These are phyloP conservation scores for Naja naja DNA, from an alignment of 2,113 vertebrate species.

Conservation along the genomic window DNA sequence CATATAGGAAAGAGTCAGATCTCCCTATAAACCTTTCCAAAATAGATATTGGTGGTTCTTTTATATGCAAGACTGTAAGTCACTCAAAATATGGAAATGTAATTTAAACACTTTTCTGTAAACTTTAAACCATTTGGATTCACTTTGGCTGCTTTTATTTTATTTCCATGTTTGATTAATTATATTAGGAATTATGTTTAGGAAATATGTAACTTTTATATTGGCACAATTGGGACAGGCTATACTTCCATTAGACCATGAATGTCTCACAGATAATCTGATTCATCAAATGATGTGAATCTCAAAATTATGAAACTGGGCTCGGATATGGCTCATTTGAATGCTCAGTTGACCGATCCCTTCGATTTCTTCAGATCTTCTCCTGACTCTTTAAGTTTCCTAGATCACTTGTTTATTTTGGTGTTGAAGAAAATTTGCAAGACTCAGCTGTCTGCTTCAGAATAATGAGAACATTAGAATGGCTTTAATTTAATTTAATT, in stretches of 20 bases:
- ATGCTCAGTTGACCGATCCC: constrained; percentile 40
- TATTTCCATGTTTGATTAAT: constrained; percentile 31
- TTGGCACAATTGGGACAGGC: constrained; percentile 38
- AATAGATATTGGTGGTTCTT: constrained; percentile 37
- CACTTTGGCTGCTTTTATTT: constrained; percentile 27
- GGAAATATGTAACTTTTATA: constrained; percentile 13
- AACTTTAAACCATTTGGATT: constrained; percentile 45
- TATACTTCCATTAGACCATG: background rate
- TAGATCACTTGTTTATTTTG: constrained; percentile 44
- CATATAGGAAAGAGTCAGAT: constrained; percentile 7
- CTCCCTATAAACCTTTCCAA: background rate
- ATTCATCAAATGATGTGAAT: constrained; percentile 59
- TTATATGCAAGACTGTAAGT: constrained; percentile 33
- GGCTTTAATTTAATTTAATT: too few species aligned
- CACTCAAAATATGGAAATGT: constrained; percentile 17
- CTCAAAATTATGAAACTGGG: constrained; percentile 58
- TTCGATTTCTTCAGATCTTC: constrained; percentile 33
- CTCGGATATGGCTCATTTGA: constrained; percentile 50
- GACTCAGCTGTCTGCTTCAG: background rate
- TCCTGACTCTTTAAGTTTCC: constrained; percentile 42
- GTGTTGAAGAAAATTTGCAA: constrained; percentile 36
- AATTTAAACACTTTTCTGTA: constrained; percentile 15
- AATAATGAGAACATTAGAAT: background rate
- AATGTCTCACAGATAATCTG: constrained; percentile 55
- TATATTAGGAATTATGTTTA: constrained; percentile 27